Base-by-base conservation (phyloP, 1,140 invertebrate species). In the Panagrolaimus sp. region DNA sequence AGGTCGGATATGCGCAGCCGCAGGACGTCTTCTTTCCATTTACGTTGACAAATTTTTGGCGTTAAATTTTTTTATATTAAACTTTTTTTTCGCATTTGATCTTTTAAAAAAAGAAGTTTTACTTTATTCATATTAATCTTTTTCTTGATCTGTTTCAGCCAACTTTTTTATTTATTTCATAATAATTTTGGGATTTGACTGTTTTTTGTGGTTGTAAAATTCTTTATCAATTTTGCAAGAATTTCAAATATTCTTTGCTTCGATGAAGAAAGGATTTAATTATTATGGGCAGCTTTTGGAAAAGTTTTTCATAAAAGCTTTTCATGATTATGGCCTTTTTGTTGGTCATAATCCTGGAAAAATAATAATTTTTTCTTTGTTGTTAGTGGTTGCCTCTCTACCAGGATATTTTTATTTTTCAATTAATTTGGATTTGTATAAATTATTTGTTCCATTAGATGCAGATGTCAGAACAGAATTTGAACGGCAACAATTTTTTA, bases 341-440 rank as follows among this genome's bases (percentile, higher is more conserved):
- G 73, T 76, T 38, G 75, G 76, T 1, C 77, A 73, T n/a, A 58
- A 76, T 71, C 75, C 75, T 9, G 75, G 75, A 17, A 78, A 76
- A 63, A 67, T 76, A 32, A 26, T 74, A 28, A 76, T 78, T 43
- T 17, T 63, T 4, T 71, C 71, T n/a, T 21, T 77, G 8, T 10
- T 82, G 10, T 70, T 76, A 65, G 82, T 82, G 32, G 12, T 82
- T 26, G 48, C 68, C 2, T 75, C 21, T 28, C 15, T 79, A 1
- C 79, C 79, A 21, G 82, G 82, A 26, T 62, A 83, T 24, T 71
- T 68, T 15, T 77, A 69, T 44, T 21, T 82, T 43, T 52, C 68
- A 44, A 82, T 82, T 47, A 82, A 82, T 63, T 67, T 82, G 32
- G 80, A 82, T 71, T 71, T 82, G 32, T 82, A 83, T 70, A 80